phyloP scores from a whole-genome alignment of 2,888 invertebrate genomes.

The Lasioglossum oenotherae region DNA sequence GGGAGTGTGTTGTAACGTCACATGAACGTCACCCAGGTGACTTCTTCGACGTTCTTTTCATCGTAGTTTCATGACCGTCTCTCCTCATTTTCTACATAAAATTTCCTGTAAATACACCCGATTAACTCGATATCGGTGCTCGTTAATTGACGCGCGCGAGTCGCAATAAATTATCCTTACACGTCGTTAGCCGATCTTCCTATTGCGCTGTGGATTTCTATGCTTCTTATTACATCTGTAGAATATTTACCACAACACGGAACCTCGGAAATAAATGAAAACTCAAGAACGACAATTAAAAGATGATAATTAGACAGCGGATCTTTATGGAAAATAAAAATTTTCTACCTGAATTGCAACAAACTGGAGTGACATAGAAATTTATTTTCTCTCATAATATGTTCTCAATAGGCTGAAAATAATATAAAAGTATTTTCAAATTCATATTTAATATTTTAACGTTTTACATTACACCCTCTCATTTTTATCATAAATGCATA shows the following conservation, averaged over 20 bases:
- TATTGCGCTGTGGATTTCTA: background rate
- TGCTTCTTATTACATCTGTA: background rate
- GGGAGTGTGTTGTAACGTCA: constrained; percentile 73
- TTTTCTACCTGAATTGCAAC: no score
- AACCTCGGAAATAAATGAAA: no score
- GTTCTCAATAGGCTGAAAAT: no score
- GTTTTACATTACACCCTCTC: no score
- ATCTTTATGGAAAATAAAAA: no score
- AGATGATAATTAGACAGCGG: no score
- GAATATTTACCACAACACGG: background rate
- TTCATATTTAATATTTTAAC: no score
- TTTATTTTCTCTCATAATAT: no score
- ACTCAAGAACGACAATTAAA: background rate
- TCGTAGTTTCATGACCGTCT: constrained; percentile 9
- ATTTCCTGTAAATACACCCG: constrained; percentile 19
- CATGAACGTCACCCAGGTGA: constrained; percentile 75
- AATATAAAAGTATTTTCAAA: no score
- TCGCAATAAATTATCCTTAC: background rate
- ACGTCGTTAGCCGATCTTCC: background rate
- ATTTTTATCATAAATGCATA: no score
- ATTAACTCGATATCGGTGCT: constrained; percentile 20
- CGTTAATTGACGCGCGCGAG: constrained; percentile 12
- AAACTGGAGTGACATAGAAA: no score
- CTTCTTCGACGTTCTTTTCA: constrained; percentile 58
- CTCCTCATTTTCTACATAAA: constrained; percentile 30